Evolutionary conservation across 2,797 vertebrate species (phyloP).

Genomic region (Coreius guichenoti): DNA sequence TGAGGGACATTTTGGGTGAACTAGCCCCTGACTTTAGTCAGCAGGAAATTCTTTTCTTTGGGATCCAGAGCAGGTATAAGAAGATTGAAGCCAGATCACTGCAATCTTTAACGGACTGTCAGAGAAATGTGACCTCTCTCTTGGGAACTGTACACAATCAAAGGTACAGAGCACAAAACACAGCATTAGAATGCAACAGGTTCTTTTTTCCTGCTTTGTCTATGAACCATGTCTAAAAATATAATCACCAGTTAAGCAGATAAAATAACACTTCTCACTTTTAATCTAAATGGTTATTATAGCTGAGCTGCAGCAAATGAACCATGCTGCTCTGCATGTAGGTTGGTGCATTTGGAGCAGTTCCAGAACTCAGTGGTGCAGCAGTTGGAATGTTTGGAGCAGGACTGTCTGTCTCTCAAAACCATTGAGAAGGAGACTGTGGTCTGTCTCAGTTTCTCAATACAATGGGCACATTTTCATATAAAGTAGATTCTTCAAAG

Average conservation of each 20-base stretch:
- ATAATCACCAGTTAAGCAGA: neutral
- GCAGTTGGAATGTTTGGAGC: constrained; percentile 79
- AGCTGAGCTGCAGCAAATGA: neutral
- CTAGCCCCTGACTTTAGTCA: neutral
- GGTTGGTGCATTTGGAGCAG: constrained; percentile 75
- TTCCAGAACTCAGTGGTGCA: constrained; percentile 78
- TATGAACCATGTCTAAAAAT: neutral
- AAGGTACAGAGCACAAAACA: constrained; percentile 73
- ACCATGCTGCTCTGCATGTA: constrained; percentile 45
- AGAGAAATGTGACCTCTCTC: constrained; percentile 75
- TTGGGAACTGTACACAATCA: constrained; percentile 80
- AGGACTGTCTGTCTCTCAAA: constrained; percentile 73
- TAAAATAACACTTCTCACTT: neutral
- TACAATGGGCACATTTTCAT: neutral
- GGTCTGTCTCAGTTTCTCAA: constrained; percentile 67
- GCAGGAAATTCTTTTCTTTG: constrained; percentile 65
- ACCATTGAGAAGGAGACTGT: constrained; percentile 77
- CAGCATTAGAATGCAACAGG: neutral
- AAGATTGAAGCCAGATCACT: constrained; percentile 71
- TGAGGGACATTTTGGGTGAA: neutral
- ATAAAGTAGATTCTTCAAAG: neutral
- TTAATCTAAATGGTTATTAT: neutral
- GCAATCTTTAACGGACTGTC: constrained; percentile 71
- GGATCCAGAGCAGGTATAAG: constrained; percentile 77
- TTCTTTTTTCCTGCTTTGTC: neutral